Conservation (phyloP, 2,797 vertebrate genomes). For the Prunella strophiata region DNA sequence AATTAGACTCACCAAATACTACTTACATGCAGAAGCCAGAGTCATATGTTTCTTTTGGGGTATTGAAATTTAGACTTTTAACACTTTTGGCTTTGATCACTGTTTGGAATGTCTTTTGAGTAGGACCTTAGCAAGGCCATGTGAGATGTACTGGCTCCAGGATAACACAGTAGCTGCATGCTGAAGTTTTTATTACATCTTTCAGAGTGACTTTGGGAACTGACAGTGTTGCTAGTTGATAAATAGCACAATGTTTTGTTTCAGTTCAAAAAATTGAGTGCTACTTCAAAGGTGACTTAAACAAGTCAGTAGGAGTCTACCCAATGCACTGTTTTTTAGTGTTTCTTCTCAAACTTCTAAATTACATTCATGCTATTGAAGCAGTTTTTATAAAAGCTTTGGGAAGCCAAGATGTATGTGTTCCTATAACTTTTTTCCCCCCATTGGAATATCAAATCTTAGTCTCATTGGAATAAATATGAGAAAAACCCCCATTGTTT, state of each 20-base stretch:
- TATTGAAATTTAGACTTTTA: neutral
- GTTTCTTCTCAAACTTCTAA: neutral
- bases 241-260: neutral
- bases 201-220: neutral
- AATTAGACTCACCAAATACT: neutral
- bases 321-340: neutral
- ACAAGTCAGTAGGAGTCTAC: neutral
- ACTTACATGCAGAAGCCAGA: neutral
- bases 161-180: neutral
- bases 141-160: neutral
- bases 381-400: neutral
- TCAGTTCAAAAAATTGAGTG: neutral
- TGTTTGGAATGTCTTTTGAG: neutral
- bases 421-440: neutral
- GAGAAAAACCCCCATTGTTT: neutral
- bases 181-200: neutral
- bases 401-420: neutral
- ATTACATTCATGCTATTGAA: neutral
- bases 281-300: neutral
- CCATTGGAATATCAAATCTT: neutral
- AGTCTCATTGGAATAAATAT: neutral
- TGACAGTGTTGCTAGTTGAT: neutral
- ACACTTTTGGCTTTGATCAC: neutral
- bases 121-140: neutral
- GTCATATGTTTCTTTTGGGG: neutral